Base-by-base conservation (phyloP, 2,888 invertebrate species). In the Acanthosoma haemorrhoidale region DNA sequence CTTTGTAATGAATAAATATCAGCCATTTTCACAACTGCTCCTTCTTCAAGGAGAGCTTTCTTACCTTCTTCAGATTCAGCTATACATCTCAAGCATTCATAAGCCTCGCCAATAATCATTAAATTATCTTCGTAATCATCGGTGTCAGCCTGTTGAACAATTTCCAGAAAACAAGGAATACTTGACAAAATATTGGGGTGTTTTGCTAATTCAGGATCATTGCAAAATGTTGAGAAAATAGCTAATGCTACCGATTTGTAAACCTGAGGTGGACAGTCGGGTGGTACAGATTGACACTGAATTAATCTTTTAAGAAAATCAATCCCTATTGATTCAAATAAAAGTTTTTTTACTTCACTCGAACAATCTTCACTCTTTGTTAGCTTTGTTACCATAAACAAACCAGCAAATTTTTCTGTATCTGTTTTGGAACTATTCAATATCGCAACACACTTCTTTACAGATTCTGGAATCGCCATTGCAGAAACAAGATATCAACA, bases 241-340 rank as follows among this genome's bases (percentile, higher is more conserved):
- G 92, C 92, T 41, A 96, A 81, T 0, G 94, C 94, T 57, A 96
- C 90, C 9, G 94, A 93, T 81, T 94, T 94, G 83, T 93, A 96
- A 38, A 95, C 90, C 70, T 90, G 85, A 0, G 92, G 90, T 3
- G 94, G 92, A 77, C 95, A 95, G 78, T 93, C 94, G 75, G 90
- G 90, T 60, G 94, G 91, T 21, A 91, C 86, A 77, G 88, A 86
- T 75, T 87, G 85, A 74, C 88, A 88, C 51, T 88, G 86, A 31
- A 96, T 81, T 66, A 96, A 81, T 76, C 92, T 89, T 78, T 89
- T 88, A 63, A 96, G 80, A 80, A 95, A 96, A 74, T 88, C 87
- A 76, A 92, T 90, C 21, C 95, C 95, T 76, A 96, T 92, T 1
- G 93, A 91, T 81, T 94, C 92, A 77, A 95, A 93, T 2, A 96